Base-by-base conservation (phyloP, 2,113 vertebrate genomes). In the Capra hircus region DNA sequence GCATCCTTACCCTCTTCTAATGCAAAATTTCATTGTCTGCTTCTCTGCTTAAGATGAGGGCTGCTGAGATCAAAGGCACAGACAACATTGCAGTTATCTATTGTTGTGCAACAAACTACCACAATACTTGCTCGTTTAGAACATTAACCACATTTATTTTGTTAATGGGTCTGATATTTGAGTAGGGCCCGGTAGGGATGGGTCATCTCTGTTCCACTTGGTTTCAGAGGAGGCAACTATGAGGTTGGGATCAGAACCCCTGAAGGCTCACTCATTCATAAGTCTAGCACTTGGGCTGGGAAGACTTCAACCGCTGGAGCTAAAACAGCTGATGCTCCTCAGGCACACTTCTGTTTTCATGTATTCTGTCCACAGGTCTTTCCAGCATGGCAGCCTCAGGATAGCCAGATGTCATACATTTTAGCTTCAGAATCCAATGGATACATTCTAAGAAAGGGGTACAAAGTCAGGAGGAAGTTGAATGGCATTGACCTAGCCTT, bases 191-290 rank as follows among this genome's bases (percentile, higher is more conserved):
- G 5, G 2, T 67, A n/a, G 52, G 11, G 5, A 33, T 14, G 27
- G 62, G 45, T 27, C 48, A 2, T 14, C 5, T 91, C 1, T 60
- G 8, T 3, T 67, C 16, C 9, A 59, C 4, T 53, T 57, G n/a
- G 16, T 33, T 3, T 59, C 6, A 13, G 36, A 19, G 6, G 0
- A 16, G 7, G 7, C 28, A 77, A 7, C 10, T 48, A 0, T 11
- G 40, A 59, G 36, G 33, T 12, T 25, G 9, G 5, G 33, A 27
- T 1, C 28, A 28, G 27, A 71, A 11, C 21, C 11, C 11, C 19
- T 36, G 59, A 43, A 53, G 40, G 1, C 19, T 28, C 1, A 11
- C 33, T 55, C 2, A 7, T 6, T 52, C 3, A 6, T 12, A 10
- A 19, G 11, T 30, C 57, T 87, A 45, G 27, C 40, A 17, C 17